Evolutionary conservation across 2,113 vertebrate species (phyloP).

Genomic region (Hirundichthys speculiger): DNA sequence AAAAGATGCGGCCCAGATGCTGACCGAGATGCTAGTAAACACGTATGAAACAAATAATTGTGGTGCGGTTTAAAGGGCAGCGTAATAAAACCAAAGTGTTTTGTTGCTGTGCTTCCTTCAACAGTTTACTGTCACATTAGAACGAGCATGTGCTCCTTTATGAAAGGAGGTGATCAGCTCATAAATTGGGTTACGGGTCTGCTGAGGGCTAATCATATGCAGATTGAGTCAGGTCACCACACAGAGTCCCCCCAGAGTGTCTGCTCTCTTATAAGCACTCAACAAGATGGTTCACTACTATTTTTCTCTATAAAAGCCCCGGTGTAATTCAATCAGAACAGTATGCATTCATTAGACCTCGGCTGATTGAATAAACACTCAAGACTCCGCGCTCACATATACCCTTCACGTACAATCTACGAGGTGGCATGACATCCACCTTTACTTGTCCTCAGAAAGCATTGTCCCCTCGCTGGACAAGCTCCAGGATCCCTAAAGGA

Average conservation of each 20-base stretch:
- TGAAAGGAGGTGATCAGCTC: slow-evolving; percentile 51
- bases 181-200: slow-evolving; percentile 68
- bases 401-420: too few species aligned
- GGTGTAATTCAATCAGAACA: slow-evolving; percentile 60
- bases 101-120: slow-evolving; percentile 19
- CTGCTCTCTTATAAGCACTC: slow-evolving; percentile 49
- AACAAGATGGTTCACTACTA: slow-evolving; percentile 37
- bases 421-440: slow-evolving; percentile 51
- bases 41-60: slow-evolving; percentile 6
- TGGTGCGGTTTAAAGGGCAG: slow-evolving; percentile 33
- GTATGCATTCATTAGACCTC: slow-evolving; percentile 30
- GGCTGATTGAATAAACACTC: slow-evolving; percentile 49
- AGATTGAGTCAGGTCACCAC: slow-evolving; percentile 66
- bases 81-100: slow-evolving; percentile 46
- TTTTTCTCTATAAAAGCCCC: slow-evolving; percentile 61
- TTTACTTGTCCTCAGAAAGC: slow-evolving; percentile 51
- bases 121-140: slow-evolving; percentile 29
- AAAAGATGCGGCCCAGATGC: slow-evolving; percentile 12
- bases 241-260: slow-evolving; percentile 49
- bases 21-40: slow-evolving; percentile 27
- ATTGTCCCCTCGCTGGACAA: slow-evolving; percentile 50
- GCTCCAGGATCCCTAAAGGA: slow-evolving; percentile 50
- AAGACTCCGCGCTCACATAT: slow-evolving; percentile 13
- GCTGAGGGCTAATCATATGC: slow-evolving; percentile 68
- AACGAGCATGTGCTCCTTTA: slow-evolving; percentile 19